A percentile compares a stretch with the other conserved stretches of the same genome.
phyloP scores from a whole-genome alignment of 2,888 invertebrate genomes.

The Lasiommata megera region DNA sequence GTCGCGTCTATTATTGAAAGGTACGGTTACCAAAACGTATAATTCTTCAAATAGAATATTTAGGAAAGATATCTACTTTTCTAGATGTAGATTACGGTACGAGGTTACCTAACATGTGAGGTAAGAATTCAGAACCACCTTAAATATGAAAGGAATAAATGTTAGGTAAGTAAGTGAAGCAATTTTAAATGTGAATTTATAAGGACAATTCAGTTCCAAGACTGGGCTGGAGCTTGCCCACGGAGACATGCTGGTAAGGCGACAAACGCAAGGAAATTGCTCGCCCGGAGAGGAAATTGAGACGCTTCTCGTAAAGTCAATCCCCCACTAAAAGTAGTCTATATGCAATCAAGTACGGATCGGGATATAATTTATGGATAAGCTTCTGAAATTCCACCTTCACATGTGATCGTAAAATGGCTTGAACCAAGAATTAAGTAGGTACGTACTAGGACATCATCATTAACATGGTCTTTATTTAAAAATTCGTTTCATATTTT shows the following conservation, averaged over 20 bases:
- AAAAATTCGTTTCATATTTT: too few relatives aligned
- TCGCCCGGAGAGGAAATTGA: constrained; percentile 65
- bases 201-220: neutral
- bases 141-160: constrained; percentile 1
- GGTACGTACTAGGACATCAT: too few relatives aligned
- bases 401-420: constrained; percentile 27
- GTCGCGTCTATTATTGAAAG: too few relatives aligned
- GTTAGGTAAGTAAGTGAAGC: neutral
- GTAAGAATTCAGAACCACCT: neutral
- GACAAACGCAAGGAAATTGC: constrained; percentile 73
- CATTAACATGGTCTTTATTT: too few relatives aligned
- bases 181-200: constrained; percentile 6
- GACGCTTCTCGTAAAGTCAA: constrained; percentile 59
- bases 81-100: neutral
- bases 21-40: too few relatives aligned
- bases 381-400: constrained; percentile 34
- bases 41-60: too few relatives aligned
- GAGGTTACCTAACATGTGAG: neutral
- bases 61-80: neutral
- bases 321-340: constrained; percentile 38
- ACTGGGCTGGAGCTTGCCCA: neutral
- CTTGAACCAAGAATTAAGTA: constrained; percentile 10
- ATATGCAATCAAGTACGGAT: constrained; percentile 37
- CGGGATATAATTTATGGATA: constrained; percentile 37
- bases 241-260: constrained; percentile 26